phyloP scores from a whole-genome alignment of 2,888 invertebrate genomes.

The Dolomedes plantarius region DNA sequence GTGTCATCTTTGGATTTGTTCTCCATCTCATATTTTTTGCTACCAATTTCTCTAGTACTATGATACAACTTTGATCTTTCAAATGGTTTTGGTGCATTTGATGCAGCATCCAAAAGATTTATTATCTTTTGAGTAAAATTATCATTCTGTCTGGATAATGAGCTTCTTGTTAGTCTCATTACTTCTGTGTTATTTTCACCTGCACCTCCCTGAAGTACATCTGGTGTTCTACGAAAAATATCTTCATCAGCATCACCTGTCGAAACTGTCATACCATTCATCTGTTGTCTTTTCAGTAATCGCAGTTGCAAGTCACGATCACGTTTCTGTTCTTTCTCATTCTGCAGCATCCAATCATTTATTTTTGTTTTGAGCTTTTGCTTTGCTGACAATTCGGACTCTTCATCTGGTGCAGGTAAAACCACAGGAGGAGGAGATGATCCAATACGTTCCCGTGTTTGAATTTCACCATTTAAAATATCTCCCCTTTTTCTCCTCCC shows the following conservation, averaged over 20 bases:
- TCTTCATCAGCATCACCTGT: neutral
- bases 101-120: slow-evolving; percentile 38
- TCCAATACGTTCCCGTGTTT: slow-evolving; percentile 73
- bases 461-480: slow-evolving; percentile 76
- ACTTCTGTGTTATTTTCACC: neutral
- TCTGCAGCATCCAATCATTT: slow-evolving; percentile 92
- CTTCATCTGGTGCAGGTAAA: slow-evolving; percentile 75
- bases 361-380: slow-evolving; percentile 89
- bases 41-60: slow-evolving; percentile 26
- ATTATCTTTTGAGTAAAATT: slow-evolving; percentile 61
- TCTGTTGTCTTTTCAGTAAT: slow-evolving; percentile 21
- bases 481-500: slow-evolving; percentile 88
- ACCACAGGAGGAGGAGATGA: slow-evolving; percentile 79
- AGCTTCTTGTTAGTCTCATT: slow-evolving; percentile 17
- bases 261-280: slow-evolving; percentile 15
- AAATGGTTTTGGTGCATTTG: slow-evolving; percentile 28
- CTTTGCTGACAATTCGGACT: slow-evolving; percentile 42
- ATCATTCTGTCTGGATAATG: slow-evolving; percentile 22
- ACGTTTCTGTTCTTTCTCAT: slow-evolving; percentile 85
- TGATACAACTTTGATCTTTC: slow-evolving; percentile 51
- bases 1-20: slow-evolving; percentile 48
- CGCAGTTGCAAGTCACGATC: slow-evolving; percentile 60
- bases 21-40: slow-evolving; percentile 19
- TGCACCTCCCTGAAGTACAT: slow-evolving; percentile 25
- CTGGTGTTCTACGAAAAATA: neutral